Evolutionary conservation across 2,113 vertebrate genomes (phyloP), one percentile per base, ranked within the genome.

Genomic region (Mesocricetus auratus): DNA sequence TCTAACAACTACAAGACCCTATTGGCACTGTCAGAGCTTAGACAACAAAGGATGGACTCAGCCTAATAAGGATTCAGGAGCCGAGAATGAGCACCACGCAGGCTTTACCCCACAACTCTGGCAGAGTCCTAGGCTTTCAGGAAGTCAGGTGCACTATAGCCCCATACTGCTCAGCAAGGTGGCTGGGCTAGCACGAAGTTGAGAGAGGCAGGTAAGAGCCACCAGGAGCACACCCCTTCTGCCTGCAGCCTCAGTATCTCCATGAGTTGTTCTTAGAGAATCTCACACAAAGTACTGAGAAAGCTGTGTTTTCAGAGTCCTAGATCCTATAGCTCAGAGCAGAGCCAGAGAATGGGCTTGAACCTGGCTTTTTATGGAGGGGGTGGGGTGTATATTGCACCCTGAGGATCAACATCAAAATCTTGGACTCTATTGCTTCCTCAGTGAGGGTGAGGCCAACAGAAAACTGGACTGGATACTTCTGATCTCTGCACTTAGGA

Each of bases 261-360:
- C 60, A 47, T 0, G 10, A 24, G 33, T 22, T 29, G 3, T 19
- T 6, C 29, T 2, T 47, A 21, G 0, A 11, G 12, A 62, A 9
- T 5, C 21, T 50, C 53, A 19, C 6, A 24, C 45, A 39, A 73
- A 29, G 60, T 17, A 10, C 15, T 26, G 78, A 78, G 11, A 58
- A 47, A 0, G 12, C 10, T 7, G 7, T 86, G 42, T 39, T 75
- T 71, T 45, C 39, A 56, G 22, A 69, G 56, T 26, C 50, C 31
- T 16, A 60, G 42, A 29, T 39, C 15, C 60, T 12, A 16, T 3
- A 7, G 47, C 26, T 19, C 74, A 86, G 31, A 45, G 78, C 2
- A 0, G 13, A 56, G 50, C 26, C 31, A 29, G 8, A 33, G 6
- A 24, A 13, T 69, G 15, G 8, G 33, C 26, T 33, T 60, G 21